phyloP scores from a whole-genome alignment of 2,797 vertebrate species.

The Siniperca obscura region DNA sequence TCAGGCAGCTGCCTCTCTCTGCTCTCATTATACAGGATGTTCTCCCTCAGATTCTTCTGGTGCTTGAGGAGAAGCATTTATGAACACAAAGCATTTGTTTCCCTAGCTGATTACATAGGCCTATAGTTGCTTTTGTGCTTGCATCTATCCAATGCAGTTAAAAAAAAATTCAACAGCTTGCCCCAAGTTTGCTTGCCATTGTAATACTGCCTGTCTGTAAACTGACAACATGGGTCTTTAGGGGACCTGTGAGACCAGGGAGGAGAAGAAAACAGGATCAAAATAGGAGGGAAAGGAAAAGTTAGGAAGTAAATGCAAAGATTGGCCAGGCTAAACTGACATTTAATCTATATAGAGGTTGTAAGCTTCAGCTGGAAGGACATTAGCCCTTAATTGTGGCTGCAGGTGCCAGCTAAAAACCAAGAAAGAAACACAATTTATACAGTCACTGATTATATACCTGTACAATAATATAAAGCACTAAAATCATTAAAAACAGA shows the following conservation, averaged over 20 bases:
- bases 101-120: constrained; percentile 15
- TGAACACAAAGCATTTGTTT: constrained; percentile 45
- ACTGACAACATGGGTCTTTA: constrained; percentile 28
- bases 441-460: constrained; percentile 3
- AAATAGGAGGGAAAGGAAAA: constrained; percentile 20
- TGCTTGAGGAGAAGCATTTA: constrained; percentile 27
- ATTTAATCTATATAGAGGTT: constrained; percentile 63
- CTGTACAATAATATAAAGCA: background rate
- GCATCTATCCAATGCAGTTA: constrained; percentile 13
- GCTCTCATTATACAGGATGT: background rate
- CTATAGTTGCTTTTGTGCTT: constrained; percentile 17
- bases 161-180: constrained; percentile 32
- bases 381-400: constrained; percentile 49
- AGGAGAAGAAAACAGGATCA: constrained; percentile 11
- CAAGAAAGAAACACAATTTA: constrained; percentile 26
- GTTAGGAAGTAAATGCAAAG: constrained; percentile 35
- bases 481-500: constrained; percentile 12
- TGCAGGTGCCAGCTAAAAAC: constrained; percentile 23
- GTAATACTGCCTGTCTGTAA: constrained; percentile 25
- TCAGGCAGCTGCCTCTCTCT: constrained; percentile 21
- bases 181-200: background rate
- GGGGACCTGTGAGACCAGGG: background rate
- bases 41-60: constrained; percentile 4
- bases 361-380: constrained; percentile 44
- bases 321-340: constrained; percentile 42